Percentiles rank a stretch among this genome's conserved stretches.
phyloP scores from a whole-genome alignment of 2,113 vertebrate genomes.

The Sinocyclocheilus anophthalmus region DNA sequence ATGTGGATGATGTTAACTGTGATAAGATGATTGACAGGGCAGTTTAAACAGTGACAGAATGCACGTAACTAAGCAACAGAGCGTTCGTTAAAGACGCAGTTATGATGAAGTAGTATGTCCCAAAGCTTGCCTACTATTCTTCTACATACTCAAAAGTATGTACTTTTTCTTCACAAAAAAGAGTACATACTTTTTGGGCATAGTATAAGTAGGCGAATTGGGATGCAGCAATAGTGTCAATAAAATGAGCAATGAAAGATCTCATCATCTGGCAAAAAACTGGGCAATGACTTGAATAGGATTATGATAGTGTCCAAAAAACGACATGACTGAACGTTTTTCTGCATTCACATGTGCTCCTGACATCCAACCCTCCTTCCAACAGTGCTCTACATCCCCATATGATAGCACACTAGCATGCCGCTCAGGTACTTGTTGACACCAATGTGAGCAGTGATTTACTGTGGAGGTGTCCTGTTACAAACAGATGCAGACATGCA shows the following conservation, averaged over 20 bases:
- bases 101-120: too few species aligned
- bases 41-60: too few species aligned
- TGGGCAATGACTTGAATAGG: neutral
- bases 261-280: neutral
- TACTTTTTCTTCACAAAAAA: too few species aligned
- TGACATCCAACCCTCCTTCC: neutral
- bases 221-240: neutral
- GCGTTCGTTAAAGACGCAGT: too few species aligned
- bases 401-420: neutral
- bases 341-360: neutral
- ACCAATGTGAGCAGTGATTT: constrained; percentile 56
- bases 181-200: too few species aligned
- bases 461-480: constrained; percentile 44
- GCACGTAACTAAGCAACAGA: too few species aligned
- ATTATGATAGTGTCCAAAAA: constrained; percentile 16
- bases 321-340: neutral
- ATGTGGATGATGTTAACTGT: too few species aligned
- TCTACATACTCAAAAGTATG: too few species aligned
- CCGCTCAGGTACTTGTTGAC: constrained; percentile 25
- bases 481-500: constrained; percentile 64
- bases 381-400: neutral
- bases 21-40: too few species aligned
- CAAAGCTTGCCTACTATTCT: too few species aligned
- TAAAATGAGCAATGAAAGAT: neutral
- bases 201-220: too few species aligned